Evolutionary conservation across 2,113 vertebrate genomes (phyloP), one percentile per base, ranked within the genome.

Genomic region (Heterotilapia buettikoferi): DNA sequence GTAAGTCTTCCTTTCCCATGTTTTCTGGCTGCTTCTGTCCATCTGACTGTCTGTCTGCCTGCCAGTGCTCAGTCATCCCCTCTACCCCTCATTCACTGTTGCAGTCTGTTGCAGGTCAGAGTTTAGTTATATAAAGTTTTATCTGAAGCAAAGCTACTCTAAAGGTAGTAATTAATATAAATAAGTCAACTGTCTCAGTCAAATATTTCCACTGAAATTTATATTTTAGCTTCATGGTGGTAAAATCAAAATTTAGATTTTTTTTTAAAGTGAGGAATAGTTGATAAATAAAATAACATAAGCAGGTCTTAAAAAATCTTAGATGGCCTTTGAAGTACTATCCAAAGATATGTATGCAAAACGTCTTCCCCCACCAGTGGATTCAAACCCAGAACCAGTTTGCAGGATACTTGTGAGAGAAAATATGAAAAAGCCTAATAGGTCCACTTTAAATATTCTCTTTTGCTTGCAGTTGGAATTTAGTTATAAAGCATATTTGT

Each of bases 1-100:
- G 98, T 99, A 98, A 99, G 98, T 95, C 87, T 95, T 96, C 94
- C 91, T 92, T 95, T 90, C 89, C 92, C 93, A 92, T 94, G 93
- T 93, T 95, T 94, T 93, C 94, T 96, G 94, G 92, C 96, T 96
- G 94, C 92, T 95, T 87, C 83, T 92, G 81, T 80, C 82, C 92
- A 78, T 16, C 79, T 88, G 85, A 38, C 73, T 90, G 92, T 52
- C 89, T 91, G 90, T 59, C 85, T 92, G 92, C 68, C 90, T 83
- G 84, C 61, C 80, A 89, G 84, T 81, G 24, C 82, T 80, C 61
- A 11, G 66, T 88, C 84, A 86, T 85, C 83, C 84, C 87, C 88
- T 79, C 56, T 18, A 2, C 84, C 90, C 57, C 1, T 82, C 88
- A 85, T 84, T 57, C 59, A 4, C 59, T 63, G 59, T 63, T 33